phyloP scores from a whole-genome alignment of 2,113 vertebrate genomes.

The Pteruthius melanotis region DNA sequence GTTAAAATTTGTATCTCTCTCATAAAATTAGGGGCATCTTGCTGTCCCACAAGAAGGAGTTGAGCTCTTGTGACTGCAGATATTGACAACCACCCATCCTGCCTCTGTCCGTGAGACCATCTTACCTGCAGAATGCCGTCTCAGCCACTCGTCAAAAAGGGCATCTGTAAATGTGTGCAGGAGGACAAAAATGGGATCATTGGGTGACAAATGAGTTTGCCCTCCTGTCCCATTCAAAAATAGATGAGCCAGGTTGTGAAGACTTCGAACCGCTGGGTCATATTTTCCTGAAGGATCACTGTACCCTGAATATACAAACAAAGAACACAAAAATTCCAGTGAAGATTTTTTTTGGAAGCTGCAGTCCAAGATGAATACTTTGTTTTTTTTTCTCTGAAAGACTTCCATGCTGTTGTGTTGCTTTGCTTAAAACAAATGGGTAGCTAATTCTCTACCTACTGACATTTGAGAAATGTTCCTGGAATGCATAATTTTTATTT shows the following conservation, averaged over 20 bases:
- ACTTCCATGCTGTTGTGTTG: background rate
- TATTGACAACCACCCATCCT: background rate
- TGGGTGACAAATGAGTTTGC: conserved; percentile 94
- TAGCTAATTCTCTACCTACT: background rate
- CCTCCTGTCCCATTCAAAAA: conserved; percentile 97
- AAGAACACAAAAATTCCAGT: background rate
- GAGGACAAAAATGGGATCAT: conserved; percentile 95
- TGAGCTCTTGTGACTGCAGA: background rate
- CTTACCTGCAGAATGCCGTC: conserved; percentile 86
- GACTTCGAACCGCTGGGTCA: conserved; percentile 88
- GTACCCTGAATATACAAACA: conserved; percentile 80
- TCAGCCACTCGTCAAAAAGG: conserved; percentile 95
- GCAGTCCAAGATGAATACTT: background rate
- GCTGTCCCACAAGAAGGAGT: background rate
- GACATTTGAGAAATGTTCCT: background rate
- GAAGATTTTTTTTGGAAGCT: background rate
- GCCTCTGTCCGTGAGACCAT: background rate
- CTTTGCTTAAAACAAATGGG: background rate
- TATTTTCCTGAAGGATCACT: conserved; percentile 90
- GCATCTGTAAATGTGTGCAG: conserved; percentile 96
- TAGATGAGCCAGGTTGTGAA: conserved; percentile 96
- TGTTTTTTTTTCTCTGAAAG: background rate
- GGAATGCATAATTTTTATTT: background rate
- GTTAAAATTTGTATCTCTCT: background rate
- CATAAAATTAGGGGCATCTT: background rate